Conservation (phyloP, 2,888 invertebrate genomes). For the Caenorhabditis panamensis region DNA sequence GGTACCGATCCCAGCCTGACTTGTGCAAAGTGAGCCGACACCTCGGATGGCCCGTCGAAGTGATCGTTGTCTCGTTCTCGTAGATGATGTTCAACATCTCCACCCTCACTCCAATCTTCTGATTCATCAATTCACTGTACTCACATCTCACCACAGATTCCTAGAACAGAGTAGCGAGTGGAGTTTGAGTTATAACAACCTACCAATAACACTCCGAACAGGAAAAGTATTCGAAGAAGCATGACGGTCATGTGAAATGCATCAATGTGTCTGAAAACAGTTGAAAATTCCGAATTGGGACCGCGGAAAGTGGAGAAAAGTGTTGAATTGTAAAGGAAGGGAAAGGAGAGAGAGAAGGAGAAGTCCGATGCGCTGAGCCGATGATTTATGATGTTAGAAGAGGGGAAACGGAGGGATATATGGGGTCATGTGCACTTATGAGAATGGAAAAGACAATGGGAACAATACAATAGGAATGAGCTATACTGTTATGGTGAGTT, state of each 20-base stretch:
- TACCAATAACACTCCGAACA: constrained; percentile 2
- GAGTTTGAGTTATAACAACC: background rate
- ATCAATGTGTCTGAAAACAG: constrained; percentile 8
- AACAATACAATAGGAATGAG: background rate
- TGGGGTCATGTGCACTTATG: constrained; percentile 13
- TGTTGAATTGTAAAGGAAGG: constrained; percentile 13
- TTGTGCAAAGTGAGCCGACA: constrained; percentile 65
- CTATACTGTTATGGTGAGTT: background rate
- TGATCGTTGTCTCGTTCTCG: constrained; percentile 48
- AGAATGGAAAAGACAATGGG: background rate
- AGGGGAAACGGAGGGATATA: no score
- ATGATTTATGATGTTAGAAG: constrained; percentile 40
- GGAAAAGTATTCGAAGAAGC: background rate
- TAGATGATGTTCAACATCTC: constrained; percentile 48
- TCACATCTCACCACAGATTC: constrained; percentile 20
- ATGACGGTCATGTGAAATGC: constrained; percentile 20
- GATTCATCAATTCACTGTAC: constrained; percentile 57
- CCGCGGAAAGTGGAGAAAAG: no score
- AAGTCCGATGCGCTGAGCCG: constrained; percentile 8
- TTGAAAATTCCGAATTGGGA: background rate
- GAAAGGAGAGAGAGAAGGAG: background rate
- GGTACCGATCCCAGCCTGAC: constrained; percentile 61
- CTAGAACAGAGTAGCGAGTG: no score
- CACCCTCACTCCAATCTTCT: constrained; percentile 51
- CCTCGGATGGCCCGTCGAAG: constrained; percentile 47